A percentile compares a stretch with the other conserved stretches of the same genome.
Evolutionary conservation across 2,888 invertebrate genomes (phyloP).

Genomic region (Ferrisia virgata): DNA sequence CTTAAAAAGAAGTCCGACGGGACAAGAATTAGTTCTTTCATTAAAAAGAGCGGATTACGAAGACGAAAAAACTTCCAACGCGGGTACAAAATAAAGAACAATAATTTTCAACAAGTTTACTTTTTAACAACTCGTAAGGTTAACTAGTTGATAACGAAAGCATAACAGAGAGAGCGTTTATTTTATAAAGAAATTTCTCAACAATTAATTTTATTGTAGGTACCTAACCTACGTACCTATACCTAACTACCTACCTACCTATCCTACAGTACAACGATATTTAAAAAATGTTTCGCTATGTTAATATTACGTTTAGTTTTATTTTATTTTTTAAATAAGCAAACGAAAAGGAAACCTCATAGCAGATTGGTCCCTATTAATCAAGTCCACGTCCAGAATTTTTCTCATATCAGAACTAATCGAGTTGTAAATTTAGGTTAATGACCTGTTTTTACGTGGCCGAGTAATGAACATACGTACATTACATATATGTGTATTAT

Average conservation of each 20-base stretch:
- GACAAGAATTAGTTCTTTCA: slow-evolving; percentile 5
- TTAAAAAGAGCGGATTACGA: neutral
- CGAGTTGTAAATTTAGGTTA: neutral
- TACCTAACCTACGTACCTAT: no score
- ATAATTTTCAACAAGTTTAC: slow-evolving; percentile 12
- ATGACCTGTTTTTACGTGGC: neutral
- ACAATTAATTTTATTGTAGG: neutral
- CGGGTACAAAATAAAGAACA: neutral
- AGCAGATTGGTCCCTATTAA: neutral
- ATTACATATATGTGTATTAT: no score
- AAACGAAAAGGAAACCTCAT: neutral
- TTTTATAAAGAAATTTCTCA: neutral
- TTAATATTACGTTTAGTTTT: neutral
- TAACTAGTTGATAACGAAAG: slow-evolving; percentile 10
- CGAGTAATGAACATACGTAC: no score
- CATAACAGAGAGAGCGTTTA: neutral
- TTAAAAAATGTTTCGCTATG: neutral
- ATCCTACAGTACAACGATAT: no score
- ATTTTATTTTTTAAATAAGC: neutral
- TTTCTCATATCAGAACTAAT: neutral
- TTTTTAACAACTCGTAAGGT: neutral
- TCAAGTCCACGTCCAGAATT: neutral
- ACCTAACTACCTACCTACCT: no score
- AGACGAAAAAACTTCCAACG: neutral
- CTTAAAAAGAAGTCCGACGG: neutral